A percentile compares a stretch with the other conserved stretches of the same genome.
phyloP scores from a whole-genome alignment of 2,113 vertebrate species.

The Mustelus asterias region DNA sequence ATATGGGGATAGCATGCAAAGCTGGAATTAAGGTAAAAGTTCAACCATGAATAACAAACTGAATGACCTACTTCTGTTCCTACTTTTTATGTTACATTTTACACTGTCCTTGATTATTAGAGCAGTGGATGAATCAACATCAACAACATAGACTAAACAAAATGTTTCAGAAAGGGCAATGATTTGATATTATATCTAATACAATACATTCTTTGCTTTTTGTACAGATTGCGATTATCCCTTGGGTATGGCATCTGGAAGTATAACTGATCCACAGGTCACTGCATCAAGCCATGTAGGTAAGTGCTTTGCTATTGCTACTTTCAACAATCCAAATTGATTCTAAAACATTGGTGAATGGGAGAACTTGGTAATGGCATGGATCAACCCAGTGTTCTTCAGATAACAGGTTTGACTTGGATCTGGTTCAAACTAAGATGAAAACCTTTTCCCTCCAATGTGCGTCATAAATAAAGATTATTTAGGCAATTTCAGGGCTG shows the following conservation, averaged over 20 bases:
- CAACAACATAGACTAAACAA: background rate
- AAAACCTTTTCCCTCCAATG: background rate
- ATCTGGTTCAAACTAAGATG: background rate
- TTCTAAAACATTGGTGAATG: background rate
- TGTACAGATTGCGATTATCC: conserved; percentile 71
- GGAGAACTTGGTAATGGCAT: background rate
- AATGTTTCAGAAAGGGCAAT: background rate
- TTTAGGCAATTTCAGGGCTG: background rate
- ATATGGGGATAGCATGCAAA: background rate
- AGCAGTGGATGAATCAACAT: background rate
- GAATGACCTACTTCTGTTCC: background rate
- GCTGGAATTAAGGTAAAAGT: background rate
- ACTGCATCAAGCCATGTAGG: conserved; percentile 63
- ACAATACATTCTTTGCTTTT: background rate
- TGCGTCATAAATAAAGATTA: background rate
- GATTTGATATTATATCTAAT: background rate
- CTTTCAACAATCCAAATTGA: background rate
- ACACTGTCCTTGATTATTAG: background rate
- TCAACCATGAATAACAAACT: background rate
- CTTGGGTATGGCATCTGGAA: conserved; percentile 70
- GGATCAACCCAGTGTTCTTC: background rate
- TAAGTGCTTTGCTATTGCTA: conserved; percentile 46
- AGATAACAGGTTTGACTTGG: background rate
- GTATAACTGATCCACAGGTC: conserved; percentile 71
- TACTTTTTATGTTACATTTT: background rate